Evolutionary conservation across 2,888 invertebrate genomes (phyloP).

Genomic region (Opisthograptis luteolata): DNA sequence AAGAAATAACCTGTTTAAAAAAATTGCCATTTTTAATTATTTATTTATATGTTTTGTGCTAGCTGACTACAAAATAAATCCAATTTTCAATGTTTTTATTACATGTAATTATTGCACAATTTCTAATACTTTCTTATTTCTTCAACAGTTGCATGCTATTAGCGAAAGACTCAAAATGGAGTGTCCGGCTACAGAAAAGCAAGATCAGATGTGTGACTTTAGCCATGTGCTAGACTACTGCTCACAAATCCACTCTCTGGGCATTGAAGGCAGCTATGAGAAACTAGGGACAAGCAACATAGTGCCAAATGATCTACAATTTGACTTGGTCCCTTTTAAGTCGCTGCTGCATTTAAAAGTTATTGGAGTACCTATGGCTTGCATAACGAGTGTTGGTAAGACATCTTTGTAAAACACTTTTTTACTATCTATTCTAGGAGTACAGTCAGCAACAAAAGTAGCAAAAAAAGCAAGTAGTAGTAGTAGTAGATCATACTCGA

Average conservation of each 20-base stretch:
- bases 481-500: no score
- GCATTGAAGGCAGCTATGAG: conserved; percentile 87
- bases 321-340: conserved; percentile 94
- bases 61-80: no score
- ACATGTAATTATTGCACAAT: no score
- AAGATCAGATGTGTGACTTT: conserved; percentile 93
- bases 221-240: conserved; percentile 96
- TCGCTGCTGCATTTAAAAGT: conserved; percentile 88
- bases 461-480: no score
- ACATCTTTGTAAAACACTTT: no score
- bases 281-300: conserved; percentile 93
- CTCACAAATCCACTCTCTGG: conserved; percentile 88
- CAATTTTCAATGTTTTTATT: no score
- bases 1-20: no score
- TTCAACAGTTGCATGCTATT: conserved; percentile 91
- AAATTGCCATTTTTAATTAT: not conserved
- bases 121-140: not conserved
- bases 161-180: conserved; percentile 94
- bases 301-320: conserved; percentile 89
- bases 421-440: no score
- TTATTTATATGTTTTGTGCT: no score
- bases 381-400: conserved; percentile 86
- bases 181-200: conserved; percentile 91
- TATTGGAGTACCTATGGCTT: conserved; percentile 87
- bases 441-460: no score